Base-by-base conservation (phyloP, 2,797 vertebrate species). In the Thalassophryne amazonica region DNA sequence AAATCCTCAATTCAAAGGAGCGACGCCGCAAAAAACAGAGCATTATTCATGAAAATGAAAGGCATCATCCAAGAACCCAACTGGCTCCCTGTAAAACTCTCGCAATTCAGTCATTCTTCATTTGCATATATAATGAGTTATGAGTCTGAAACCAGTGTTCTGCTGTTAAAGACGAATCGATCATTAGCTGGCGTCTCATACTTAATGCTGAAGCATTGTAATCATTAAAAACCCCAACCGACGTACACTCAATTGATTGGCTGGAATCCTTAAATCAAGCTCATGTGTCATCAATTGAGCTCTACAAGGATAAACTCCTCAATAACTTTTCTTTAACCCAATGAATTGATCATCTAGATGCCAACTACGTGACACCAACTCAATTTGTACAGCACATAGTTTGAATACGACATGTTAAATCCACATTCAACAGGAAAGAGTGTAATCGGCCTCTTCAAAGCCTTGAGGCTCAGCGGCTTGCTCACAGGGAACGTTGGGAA, bases 1-100 rank as follows among this genome's bases (percentile, higher is more conserved):
- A 56, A 68, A 70, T 42, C 50, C 71, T 61, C 47, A 72, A 68
- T 76, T 86, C 78, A 90, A 81, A 87, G 80, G 40, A 0, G 14
- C 19, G 23, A 20, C 60, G 23, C 33, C 15, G 31, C 20, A 14
- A 43, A 60, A 76, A 78, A 74, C 14, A 53, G 12, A 73, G 51
- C 50, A 24, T 39, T 63, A 49, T 65, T 72, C 21, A 59, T 57
- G 29, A 72, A 68, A 64, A 60, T 29, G 23, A 57, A 21, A 33
- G 34, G 29, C 17, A 35, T 48, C 52, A 54, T 28, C 30, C 13
- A 20, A 50, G 1, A 51, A 36, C 17, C 32, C 38, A 38, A 17
- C 41, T 30, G 13, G 13, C 12, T 24, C 20, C 14, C n/a, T 48
- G 31, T 13, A 16, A 23, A 0, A 25, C 14, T 27, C n/a, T 12